A percentile compares a stretch with the other conserved stretches of the same genome.
Evolutionary conservation across 1,140 invertebrate genomes (phyloP).

Genomic region (Rhopalosiphum maidis): DNA sequence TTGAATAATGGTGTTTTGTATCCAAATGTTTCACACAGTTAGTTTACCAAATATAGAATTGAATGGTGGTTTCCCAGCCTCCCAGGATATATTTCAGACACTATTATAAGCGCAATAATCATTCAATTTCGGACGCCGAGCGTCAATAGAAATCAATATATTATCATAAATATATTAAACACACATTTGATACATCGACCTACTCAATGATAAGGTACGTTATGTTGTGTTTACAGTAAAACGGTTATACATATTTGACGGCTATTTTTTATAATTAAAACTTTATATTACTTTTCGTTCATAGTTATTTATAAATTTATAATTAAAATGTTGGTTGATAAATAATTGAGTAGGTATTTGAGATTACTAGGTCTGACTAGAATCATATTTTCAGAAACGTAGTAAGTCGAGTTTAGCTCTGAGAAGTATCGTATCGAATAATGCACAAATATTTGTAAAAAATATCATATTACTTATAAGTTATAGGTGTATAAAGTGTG

Average conservation of each 20-base stretch:
- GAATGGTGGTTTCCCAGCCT: no score
- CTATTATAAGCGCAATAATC: no score
- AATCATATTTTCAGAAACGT: not conserved
- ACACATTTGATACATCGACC: not conserved
- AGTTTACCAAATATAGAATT: no score
- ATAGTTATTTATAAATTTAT: not conserved
- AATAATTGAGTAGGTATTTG: not conserved
- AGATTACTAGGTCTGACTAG: not conserved
- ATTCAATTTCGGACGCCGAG: no score
- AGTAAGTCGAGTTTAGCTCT: not conserved
- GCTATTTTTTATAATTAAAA: not conserved
- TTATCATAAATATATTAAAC: no score
- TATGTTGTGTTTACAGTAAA: no score
- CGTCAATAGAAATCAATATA: no score
- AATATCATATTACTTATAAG: not conserved
- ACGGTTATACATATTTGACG: not conserved
- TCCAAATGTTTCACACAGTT: no score
- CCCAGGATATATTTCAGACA: no score
- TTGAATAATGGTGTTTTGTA: no score
- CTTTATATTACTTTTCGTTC: not conserved
- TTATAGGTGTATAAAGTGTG: not conserved
- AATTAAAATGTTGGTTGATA: not conserved
- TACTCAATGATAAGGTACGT: not conserved
- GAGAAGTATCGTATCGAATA: not conserved
- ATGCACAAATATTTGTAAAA: not conserved